Percentiles rank a stretch among this genome's conserved stretches.
Evolutionary conservation across 2,113 vertebrate species (phyloP).

Genomic region (Etheostoma cragini): DNA sequence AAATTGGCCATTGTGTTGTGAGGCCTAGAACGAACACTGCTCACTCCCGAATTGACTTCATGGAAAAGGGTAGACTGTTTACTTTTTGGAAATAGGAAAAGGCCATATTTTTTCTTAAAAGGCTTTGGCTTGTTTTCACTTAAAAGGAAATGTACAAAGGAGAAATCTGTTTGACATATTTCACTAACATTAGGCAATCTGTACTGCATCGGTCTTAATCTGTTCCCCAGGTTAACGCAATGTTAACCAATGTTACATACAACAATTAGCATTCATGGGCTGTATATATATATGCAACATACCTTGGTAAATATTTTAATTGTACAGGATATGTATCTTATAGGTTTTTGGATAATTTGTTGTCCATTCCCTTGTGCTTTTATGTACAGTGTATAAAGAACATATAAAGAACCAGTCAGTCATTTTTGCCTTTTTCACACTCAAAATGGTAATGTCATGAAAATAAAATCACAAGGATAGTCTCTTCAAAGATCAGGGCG

Average conservation of each 20-base stretch:
- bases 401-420: conserved; percentile 63
- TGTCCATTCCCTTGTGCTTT: conserved; percentile 78
- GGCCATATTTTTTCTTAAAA: conserved; percentile 67
- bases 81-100: conserved; percentile 34
- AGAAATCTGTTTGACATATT: conserved; percentile 28
- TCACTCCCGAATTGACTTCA: conserved; percentile 14
- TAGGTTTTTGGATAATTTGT: conserved; percentile 87
- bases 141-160: conserved; percentile 42
- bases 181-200: conserved; percentile 35
- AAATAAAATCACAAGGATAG: not conserved
- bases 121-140: conserved; percentile 46
- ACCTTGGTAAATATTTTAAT: conserved; percentile 84
- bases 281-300: conserved; percentile 76
- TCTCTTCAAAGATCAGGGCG: not conserved
- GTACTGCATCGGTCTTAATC: conserved; percentile 14
- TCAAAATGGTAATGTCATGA: not conserved
- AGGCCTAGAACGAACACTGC: conserved; percentile 36
- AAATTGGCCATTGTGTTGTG: conserved; percentile 43
- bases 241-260: conserved; percentile 33
- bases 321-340: conserved; percentile 89
- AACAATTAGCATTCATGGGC: conserved; percentile 69
- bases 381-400: conserved; percentile 84
- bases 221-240: conserved; percentile 23
- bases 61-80: conserved; percentile 24
- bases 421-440: conserved; percentile 28